Evolutionary conservation across 2,797 vertebrate species (phyloP), one percentile per base, ranked within the genome.

Genomic region (Triplophysa yarkandensis): DNA sequence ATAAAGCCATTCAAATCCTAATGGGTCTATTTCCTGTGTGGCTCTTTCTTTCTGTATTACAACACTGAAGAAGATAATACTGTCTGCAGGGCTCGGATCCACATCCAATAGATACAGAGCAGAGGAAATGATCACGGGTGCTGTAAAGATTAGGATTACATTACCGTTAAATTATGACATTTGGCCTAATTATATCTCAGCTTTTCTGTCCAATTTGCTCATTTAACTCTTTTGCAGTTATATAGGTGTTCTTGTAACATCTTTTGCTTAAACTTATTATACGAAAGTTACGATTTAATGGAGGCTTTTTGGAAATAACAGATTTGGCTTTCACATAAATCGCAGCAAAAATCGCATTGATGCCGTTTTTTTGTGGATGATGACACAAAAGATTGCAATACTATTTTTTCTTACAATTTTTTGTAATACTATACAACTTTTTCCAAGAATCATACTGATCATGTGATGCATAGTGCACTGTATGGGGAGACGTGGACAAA

Each of bases 1-100:
- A 46, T 41, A 60, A 68, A 21, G 63, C 63, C 63, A 71, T 80
- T 81, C 32, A 78, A 41, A 74, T 74, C 61, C 74, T 77, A 83
- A 83, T 78, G 65, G 43, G 19, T 46, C 68, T 69, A 44, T n/a
- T 43, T 65, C 65, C 52, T 66, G 48, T 72, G 39, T 64, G 62
- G 58, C 76, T 77, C 66, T 34, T 30, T 21, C 17, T 57, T 71
- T 74, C 58, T 32, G 62, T 44, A 32, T 30, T 43, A 62, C 62
- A 60, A 28, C 69, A 43, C 43, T 28, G 68, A 48, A 68, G 50
- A 55, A 64, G 61, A 81, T 70, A 58, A 66, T 39, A 75, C 74
- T 69, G 67, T 68, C 60, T 17, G 41, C 54, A 54, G 63, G 61
- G 64, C 21, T n/a, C 32, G 23, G 48, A 77, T 34, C 75, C 19